phyloP scores from a whole-genome alignment of 1,140 invertebrate genomes.

The Gyrodactylus salaris region DNA sequence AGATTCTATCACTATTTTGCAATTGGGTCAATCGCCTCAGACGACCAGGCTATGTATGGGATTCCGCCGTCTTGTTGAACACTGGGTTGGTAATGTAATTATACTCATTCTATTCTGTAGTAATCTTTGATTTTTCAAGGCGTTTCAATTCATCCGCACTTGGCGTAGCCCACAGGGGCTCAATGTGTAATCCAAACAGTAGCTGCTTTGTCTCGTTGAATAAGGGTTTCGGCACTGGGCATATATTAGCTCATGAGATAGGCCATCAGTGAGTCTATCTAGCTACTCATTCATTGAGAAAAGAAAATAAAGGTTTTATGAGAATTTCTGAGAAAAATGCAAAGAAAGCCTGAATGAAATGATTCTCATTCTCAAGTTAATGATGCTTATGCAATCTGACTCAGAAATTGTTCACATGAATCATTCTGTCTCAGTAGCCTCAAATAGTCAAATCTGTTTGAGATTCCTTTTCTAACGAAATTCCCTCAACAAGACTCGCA shows the following conservation, averaged over 20 bases:
- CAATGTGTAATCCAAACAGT: neutral
- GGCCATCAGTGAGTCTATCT: conserved; percentile 3
- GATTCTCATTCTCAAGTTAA: no score
- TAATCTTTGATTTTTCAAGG: neutral
- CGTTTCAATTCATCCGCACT: neutral
- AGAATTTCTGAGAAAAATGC: no score
- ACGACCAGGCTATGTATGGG: neutral
- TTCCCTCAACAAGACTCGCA: neutral
- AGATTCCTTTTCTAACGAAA: no score
- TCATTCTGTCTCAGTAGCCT: neutral
- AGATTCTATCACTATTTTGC: neutral
- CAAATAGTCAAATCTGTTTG: neutral
- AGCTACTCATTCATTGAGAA: no score
- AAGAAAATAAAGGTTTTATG: no score
- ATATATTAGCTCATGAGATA: conserved; percentile 1
- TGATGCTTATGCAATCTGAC: no score
- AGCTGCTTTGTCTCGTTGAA: neutral
- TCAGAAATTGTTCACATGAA: no score
- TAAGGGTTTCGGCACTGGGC: neutral
- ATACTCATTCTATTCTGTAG: neutral
- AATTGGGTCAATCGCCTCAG: neutral
- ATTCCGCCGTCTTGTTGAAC: neutral
- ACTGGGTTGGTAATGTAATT: neutral
- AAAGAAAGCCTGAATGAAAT: no score
- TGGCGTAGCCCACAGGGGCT: neutral